A percentile compares a stretch with the other conserved stretches of the same genome.
Evolutionary conservation across 2,113 vertebrate species (phyloP).

Genomic region (Antidorcas marsupialis): DNA sequence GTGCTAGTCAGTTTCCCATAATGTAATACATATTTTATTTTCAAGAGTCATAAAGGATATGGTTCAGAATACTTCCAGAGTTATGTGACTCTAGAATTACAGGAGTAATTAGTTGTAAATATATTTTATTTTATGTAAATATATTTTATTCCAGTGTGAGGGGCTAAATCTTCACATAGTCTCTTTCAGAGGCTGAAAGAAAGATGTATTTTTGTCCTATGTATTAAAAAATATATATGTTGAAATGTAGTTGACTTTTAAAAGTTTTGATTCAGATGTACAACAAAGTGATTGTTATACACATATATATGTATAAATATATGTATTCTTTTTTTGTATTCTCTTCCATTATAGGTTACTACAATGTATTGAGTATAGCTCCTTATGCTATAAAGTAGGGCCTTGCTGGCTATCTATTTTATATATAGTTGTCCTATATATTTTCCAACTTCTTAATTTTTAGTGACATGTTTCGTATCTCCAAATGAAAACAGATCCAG

Average conservation of each 20-base stretch:
- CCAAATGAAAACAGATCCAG: background rate
- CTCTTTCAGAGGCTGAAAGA: background rate
- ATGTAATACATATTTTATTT: conserved; percentile 3
- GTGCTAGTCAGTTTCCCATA: background rate
- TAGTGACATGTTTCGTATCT: background rate
- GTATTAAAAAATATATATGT: background rate
- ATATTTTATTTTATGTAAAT: background rate
- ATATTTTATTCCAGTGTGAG: background rate
- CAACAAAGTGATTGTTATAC: background rate
- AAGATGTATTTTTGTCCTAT: background rate
- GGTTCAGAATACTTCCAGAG: background rate
- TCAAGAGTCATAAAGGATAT: background rate
- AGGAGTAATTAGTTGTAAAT: background rate
- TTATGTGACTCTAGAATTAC: background rate
- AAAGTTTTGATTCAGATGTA: background rate
- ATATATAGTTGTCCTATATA: background rate
- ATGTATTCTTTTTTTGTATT: background rate
- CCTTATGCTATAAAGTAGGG: background rate
- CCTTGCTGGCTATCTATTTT: background rate
- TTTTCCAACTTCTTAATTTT: background rate
- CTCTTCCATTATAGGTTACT: background rate
- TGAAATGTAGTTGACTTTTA: background rate
- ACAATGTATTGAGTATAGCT: background rate
- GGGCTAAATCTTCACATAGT: background rate
- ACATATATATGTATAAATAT: background rate